phyloP scores from a whole-genome alignment of 2,797 vertebrate genomes.

The Poliocrania exsul region DNA sequence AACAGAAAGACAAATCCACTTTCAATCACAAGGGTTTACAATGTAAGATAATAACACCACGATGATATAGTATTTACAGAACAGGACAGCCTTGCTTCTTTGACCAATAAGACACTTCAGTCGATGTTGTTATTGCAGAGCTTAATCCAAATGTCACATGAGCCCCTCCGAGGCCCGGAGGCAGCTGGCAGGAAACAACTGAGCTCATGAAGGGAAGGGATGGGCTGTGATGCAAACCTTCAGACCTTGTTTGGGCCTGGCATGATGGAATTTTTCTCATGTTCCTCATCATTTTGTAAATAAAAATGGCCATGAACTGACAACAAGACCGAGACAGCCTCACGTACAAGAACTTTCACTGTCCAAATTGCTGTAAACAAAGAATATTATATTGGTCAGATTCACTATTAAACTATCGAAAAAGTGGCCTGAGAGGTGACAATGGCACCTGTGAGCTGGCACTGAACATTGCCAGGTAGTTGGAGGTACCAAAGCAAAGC shows the following conservation, averaged over 20 bases:
- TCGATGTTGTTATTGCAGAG: slow-evolving; percentile 25
- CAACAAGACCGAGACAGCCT: not conserved
- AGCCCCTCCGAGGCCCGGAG: not conserved
- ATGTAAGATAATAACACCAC: not conserved
- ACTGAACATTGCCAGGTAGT: no score
- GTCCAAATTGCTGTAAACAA: not conserved
- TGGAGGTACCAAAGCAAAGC: not conserved
- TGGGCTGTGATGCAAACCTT: not conserved
- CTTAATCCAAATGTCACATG: slow-evolving; percentile 2
- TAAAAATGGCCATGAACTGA: not conserved
- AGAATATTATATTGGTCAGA: not conserved
- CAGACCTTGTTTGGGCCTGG: not conserved
- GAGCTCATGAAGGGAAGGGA: not conserved
- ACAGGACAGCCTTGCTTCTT: not conserved
- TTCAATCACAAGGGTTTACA: not conserved
- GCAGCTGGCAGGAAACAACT: not conserved
- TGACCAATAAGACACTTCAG: not conserved
- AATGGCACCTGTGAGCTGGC: not conserved
- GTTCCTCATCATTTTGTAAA: not conserved
- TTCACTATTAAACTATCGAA: fast-evolving
- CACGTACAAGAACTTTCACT: not conserved
- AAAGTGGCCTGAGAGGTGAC: not conserved
- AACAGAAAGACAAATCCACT: not conserved
- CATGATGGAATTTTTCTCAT: not conserved
- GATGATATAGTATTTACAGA: not conserved